These are phyloP conservation scores for Sycobia sp. DNA, from an alignment of 1,140 invertebrate species.

Conservation along the genomic window DNA sequence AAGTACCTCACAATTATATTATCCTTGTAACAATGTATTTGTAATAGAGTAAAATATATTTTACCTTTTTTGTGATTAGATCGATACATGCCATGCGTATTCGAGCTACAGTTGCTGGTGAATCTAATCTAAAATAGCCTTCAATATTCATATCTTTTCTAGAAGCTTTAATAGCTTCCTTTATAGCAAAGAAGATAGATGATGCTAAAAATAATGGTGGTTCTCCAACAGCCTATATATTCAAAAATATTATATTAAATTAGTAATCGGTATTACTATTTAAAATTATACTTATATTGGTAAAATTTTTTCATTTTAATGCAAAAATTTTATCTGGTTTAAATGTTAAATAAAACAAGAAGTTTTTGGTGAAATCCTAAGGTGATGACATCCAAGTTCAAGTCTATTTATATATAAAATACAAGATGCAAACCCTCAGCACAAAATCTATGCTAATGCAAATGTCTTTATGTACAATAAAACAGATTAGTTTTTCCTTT, in stretches of 20 bases:
- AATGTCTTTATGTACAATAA: no score
- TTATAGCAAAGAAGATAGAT: conserved; percentile 88
- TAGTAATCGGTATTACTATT: not conserved
- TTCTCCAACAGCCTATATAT: conserved; percentile 87
- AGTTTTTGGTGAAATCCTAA: no score
- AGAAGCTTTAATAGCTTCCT: conserved; percentile 84
- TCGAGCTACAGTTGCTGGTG: conserved; percentile 85
- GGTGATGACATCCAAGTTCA: no score
- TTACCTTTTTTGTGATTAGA: conserved; percentile 79
- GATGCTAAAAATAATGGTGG: conserved; percentile 89
- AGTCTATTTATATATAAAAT: no score
- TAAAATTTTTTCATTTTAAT: no score
- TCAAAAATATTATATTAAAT: conserved; percentile 12
- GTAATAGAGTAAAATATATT: not conserved
- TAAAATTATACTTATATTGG: no score
- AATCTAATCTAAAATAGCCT: conserved; percentile 74
- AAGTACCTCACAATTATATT: conserved; percentile 3
- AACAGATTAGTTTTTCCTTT: no score
- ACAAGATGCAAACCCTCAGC: no score
- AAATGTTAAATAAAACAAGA: no score
- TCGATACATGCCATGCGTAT: conserved; percentile 92
- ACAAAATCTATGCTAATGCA: no score
- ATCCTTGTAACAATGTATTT: not conserved
- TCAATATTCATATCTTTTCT: conserved; percentile 70
- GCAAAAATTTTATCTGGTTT: no score